phyloP scores from a whole-genome alignment of 1,140 invertebrate genomes.

The Cryptotermes secundus region DNA sequence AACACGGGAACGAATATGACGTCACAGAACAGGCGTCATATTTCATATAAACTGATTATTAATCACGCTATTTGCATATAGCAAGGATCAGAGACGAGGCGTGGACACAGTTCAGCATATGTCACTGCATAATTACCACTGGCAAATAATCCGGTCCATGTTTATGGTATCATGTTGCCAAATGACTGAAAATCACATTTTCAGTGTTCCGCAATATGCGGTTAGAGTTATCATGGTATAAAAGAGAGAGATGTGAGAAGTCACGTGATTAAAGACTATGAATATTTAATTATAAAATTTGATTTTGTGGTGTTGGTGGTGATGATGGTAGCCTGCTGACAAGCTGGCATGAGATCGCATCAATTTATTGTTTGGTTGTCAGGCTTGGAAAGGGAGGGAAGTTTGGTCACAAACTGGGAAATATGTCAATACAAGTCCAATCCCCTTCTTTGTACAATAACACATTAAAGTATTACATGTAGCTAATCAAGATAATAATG shows the following conservation, averaged over 20 bases:
- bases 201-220: background rate
- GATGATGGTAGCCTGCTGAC: too few species aligned
- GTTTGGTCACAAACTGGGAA: too few species aligned
- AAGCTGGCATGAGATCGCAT: too few species aligned
- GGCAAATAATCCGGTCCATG: background rate
- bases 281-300: background rate
- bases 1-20: background rate
- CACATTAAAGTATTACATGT: too few species aligned
- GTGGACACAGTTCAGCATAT: background rate
- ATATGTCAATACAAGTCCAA: too few species aligned
- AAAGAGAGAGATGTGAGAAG: background rate
- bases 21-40: background rate
- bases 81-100: background rate
- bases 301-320: background rate
- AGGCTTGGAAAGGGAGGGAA: too few species aligned
- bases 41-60: background rate
- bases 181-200: background rate
- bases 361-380: too few species aligned
- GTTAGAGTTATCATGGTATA: too few species aligned
- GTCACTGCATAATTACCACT: background rate
- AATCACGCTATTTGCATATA: background rate
- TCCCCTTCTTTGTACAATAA: too few species aligned
- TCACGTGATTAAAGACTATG: conserved; percentile 17
- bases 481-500: too few species aligned
- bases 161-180: background rate